Evolutionary conservation across 2,113 vertebrate genomes (phyloP).

Genomic region (Condylura cristata): DNA sequence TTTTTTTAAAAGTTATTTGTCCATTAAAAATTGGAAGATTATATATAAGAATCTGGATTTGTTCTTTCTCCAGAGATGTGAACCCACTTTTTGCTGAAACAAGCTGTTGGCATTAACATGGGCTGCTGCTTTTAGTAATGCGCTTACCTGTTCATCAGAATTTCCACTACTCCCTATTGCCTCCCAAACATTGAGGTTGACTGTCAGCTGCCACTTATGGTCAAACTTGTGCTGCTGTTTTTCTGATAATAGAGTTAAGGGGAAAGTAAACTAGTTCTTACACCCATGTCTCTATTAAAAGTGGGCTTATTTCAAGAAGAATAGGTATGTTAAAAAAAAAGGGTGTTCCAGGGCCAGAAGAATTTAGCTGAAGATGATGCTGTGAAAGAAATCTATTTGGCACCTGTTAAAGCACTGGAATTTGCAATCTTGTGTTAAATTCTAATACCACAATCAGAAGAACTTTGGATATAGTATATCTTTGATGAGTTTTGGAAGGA

Average conservation of each 20-base stretch:
- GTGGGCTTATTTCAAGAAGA: neutral
- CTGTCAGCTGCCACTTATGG: neutral
- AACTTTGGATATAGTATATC: neutral
- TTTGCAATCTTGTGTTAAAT: neutral
- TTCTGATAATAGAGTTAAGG: neutral
- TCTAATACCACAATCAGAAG: neutral
- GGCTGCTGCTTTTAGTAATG: neutral
- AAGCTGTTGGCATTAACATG: neutral
- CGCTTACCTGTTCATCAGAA: neutral
- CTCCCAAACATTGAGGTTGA: neutral
- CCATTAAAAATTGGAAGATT: neutral
- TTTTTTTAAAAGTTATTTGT: neutral
- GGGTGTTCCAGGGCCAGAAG: neutral
- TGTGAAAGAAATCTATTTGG: neutral
- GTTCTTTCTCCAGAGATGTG: neutral
- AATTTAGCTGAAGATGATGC: neutral
- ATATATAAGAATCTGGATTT: neutral
- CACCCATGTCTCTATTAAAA: neutral
- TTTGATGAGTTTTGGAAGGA: neutral
- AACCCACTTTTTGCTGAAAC: neutral
- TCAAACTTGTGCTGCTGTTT: neutral
- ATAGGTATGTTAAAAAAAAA: neutral
- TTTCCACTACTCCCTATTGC: neutral
- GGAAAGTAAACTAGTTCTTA: neutral
- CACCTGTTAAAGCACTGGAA: neutral